Evolutionary conservation across 2,888 invertebrate species (phyloP).

Genomic region (Tiliacea citrago): DNA sequence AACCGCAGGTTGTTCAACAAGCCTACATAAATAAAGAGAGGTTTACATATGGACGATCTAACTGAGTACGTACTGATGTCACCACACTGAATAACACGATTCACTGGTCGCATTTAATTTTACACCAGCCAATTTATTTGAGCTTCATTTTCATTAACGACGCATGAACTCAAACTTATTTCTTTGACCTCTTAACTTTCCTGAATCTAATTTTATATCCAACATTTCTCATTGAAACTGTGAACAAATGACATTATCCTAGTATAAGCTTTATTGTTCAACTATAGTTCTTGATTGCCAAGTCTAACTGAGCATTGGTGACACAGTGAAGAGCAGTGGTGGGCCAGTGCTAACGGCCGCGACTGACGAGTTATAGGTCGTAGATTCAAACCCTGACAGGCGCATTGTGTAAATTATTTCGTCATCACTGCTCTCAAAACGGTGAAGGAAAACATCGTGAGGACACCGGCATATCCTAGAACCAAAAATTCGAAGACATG

Average conservation of each 20-base stretch:
- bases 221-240: conserved; percentile 32
- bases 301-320: neutral
- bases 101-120: conserved; percentile 70
- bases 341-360: no score
- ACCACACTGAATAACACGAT: conserved; percentile 70
- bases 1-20: conserved; percentile 58
- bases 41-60: conserved; percentile 62
- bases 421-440: no score
- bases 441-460: no score
- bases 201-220: conserved; percentile 39
- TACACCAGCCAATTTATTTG: conserved; percentile 54
- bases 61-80: conserved; percentile 70
- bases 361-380: no score
- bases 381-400: no score
- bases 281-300: conserved; percentile 28
- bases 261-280: conserved; percentile 25
- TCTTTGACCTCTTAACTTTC: conserved; percentile 43
- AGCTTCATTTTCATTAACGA: conserved; percentile 52
- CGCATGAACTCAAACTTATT: conserved; percentile 36
- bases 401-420: no score
- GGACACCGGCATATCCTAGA: no score
- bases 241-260: conserved; percentile 31
- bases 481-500: no score
- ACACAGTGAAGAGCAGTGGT: no score
- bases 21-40: conserved; percentile 66